Evolutionary conservation across 2,113 vertebrate species (phyloP).

Genomic region (Candoia aspera): DNA sequence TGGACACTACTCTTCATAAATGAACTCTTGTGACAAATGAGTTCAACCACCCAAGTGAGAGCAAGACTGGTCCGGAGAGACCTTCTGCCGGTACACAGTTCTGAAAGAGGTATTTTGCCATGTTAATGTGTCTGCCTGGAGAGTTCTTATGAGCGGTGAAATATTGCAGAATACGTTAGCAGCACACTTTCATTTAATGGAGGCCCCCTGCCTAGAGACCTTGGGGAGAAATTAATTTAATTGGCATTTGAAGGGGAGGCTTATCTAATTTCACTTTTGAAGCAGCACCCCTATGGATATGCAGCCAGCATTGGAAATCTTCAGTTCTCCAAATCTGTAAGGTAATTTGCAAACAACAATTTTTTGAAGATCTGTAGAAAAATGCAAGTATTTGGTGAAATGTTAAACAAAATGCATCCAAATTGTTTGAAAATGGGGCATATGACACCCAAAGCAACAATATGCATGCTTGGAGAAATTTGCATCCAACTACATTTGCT

Average conservation of each 20-base stretch:
- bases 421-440: neutral
- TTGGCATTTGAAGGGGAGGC: neutral
- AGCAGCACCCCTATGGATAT: neutral
- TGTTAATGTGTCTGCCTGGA: neutral
- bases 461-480: neutral
- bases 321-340: neutral
- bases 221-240: neutral
- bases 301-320: neutral
- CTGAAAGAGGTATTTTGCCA: neutral
- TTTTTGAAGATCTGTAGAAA: neutral
- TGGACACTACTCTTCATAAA: slow-evolving; percentile 3
- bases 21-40: slow-evolving; percentile 24
- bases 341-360: neutral
- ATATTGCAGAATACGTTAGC: no score
- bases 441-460: neutral
- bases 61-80: accelerated
- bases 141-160: neutral
- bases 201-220: neutral
- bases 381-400: neutral
- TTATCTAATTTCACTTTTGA: neutral
- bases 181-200: neutral
- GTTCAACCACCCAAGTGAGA: neutral
- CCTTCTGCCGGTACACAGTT: slow-evolving; percentile 25
- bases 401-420: neutral
- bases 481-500: neutral